A percentile compares a stretch with the other conserved stretches of the same genome.
Conservation (phyloP, 2,888 invertebrate genomes). For the Andricus quercusramuli region DNA sequence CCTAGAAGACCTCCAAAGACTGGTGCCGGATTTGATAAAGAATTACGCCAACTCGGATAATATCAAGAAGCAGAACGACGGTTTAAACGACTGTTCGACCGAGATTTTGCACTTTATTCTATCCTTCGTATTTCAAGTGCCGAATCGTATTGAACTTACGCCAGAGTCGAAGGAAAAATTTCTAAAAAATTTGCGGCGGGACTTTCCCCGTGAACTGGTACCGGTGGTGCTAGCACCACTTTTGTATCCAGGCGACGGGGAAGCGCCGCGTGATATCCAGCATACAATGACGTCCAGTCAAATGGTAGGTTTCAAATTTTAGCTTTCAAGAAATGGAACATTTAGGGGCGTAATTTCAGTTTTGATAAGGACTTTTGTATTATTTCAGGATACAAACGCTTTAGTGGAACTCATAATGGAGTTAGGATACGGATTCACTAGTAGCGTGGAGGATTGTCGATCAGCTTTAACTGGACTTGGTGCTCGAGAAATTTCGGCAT, state of each 20-base stretch:
- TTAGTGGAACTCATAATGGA: constrained; percentile 94
- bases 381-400: constrained; percentile 84
- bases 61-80: constrained; percentile 86
- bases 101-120: constrained; percentile 93
- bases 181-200: constrained; percentile 88
- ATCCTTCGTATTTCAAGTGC: constrained; percentile 81
- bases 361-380: not conserved
- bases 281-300: constrained; percentile 73
- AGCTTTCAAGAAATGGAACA: not conserved
- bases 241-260: constrained; percentile 89
- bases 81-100: constrained; percentile 93
- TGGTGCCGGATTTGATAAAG: constrained; percentile 91
- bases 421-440: constrained; percentile 94
- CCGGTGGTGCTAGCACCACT: constrained; percentile 94
- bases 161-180: constrained; percentile 89
- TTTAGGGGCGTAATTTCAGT: not conserved
- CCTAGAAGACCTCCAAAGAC: constrained; percentile 88
- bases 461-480: constrained; percentile 90
- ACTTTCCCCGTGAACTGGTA: constrained; percentile 93
- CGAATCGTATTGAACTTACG: constrained; percentile 83
- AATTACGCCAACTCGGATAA: constrained; percentile 90
- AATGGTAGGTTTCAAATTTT: constrained; percentile 64
- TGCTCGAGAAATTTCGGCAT: constrained; percentile 89
- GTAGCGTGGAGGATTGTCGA: constrained; percentile 92
- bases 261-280: constrained; percentile 80